phyloP scores from a whole-genome alignment of 2,888 invertebrate genomes.

The Zaprionus bogoriensis region DNA sequence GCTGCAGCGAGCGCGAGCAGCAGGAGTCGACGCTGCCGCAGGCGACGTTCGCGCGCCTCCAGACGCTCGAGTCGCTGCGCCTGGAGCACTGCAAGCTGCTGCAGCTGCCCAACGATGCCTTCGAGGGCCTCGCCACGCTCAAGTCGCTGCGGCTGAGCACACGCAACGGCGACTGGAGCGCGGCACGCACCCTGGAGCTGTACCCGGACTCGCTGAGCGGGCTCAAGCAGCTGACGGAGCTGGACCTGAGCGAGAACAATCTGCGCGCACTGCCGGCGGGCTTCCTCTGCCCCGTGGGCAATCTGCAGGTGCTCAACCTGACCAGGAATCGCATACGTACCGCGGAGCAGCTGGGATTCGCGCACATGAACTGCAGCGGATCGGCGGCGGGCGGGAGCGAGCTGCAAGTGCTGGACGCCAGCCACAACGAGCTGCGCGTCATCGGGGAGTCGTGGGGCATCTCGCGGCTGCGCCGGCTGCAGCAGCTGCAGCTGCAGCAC shows the following conservation, averaged over 20 bases:
- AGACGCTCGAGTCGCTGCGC: constrained; percentile 88
- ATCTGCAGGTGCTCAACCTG: constrained; percentile 92
- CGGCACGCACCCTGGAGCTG: constrained; percentile 89
- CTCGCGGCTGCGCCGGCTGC: constrained; percentile 89
- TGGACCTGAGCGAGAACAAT: constrained; percentile 93
- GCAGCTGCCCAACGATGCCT: constrained; percentile 88
- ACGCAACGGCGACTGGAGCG: constrained; percentile 91
- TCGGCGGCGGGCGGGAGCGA: constrained; percentile 88
- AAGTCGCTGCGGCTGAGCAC: constrained; percentile 88
- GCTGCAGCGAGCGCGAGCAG: constrained; percentile 91
- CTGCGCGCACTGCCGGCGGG: constrained; percentile 90
- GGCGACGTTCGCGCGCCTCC: constrained; percentile 89
- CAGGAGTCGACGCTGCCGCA: constrained; percentile 91
- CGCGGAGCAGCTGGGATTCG: constrained; percentile 90
- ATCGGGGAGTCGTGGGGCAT: constrained; percentile 90
- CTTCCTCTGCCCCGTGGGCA: constrained; percentile 90
- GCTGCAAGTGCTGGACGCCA: constrained; percentile 90
- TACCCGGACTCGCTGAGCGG: constrained; percentile 89
- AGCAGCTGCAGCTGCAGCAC: constrained; percentile 90
- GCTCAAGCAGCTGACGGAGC: constrained; percentile 90
- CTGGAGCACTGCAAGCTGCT: constrained; percentile 92
- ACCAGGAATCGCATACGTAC: constrained; percentile 92
- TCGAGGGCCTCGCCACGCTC: constrained; percentile 90
- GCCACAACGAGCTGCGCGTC: constrained; percentile 90
- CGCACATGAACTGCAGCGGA: constrained; percentile 84